A percentile compares a stretch with the other conserved stretches of the same genome.
Evolutionary conservation across 2,113 vertebrate species (phyloP).

Genomic region (Gymnarchus niloticus): DNA sequence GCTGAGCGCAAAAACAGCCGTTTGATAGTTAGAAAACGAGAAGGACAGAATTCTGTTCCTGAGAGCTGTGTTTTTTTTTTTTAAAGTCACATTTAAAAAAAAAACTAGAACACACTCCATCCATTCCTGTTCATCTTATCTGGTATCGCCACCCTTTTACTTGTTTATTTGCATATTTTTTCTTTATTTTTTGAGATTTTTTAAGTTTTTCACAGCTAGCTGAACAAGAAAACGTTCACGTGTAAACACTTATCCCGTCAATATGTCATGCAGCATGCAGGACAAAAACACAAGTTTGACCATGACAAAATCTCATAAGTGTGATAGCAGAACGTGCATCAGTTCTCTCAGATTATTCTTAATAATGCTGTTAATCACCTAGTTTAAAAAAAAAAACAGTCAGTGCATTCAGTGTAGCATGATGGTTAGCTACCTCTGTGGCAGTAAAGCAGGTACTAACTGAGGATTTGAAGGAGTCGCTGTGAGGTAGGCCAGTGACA

Average conservation of each 20-base stretch:
- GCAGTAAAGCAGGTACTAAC: neutral
- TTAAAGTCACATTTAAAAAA: too few species aligned
- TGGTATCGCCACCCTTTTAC: neutral
- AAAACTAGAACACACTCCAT: neutral
- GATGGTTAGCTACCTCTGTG: neutral
- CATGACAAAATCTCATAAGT: neutral
- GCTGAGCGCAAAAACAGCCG: neutral
- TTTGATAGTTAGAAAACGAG: neutral
- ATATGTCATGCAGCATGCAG: too few species aligned
- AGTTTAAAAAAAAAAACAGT: neutral
- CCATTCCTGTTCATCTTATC: neutral
- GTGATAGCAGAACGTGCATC: neutral
- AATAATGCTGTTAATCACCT: neutral
- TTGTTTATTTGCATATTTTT: constrained; percentile 3
- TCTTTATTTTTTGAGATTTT: neutral
- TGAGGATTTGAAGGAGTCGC: neutral
- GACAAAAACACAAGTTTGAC: neutral
- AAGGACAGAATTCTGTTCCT: neutral
- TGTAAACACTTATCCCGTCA: too few species aligned
- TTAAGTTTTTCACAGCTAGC: too few species aligned
- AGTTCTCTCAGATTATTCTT: neutral
- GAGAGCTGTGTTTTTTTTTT: neutral
- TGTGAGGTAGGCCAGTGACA: neutral
- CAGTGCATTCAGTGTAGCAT: neutral
- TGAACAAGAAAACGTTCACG: too few species aligned